Percentiles rank a stretch among this genome's conserved stretches.
phyloP scores from a whole-genome alignment of 2,797 vertebrate species.

The Macroramphosus scolopax region DNA sequence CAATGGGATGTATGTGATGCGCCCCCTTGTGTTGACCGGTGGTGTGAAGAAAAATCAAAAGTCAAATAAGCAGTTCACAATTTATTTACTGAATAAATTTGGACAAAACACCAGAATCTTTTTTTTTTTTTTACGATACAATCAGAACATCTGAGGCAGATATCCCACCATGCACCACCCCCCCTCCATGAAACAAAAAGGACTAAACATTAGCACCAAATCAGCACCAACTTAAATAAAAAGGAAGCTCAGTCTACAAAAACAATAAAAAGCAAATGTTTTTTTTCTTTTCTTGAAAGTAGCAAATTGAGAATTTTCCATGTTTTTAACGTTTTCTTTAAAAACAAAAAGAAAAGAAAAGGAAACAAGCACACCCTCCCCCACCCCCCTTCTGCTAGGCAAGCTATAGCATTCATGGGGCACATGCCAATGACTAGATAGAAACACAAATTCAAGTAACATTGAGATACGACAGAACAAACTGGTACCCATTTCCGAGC shows the following conservation, averaged over 20 bases:
- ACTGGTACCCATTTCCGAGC: constrained; percentile 94
- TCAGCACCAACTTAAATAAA: constrained; percentile 86
- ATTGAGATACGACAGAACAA: constrained; percentile 94
- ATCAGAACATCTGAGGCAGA: constrained; percentile 99
- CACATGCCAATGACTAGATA: constrained; percentile 96
- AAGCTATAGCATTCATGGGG: constrained; percentile 93
- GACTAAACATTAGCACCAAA: constrained; percentile 91
- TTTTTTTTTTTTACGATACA: constrained; percentile 87
- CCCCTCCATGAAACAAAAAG: constrained; percentile 78
- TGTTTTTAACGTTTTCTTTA: constrained; percentile 68
- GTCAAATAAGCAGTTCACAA: constrained; percentile 89
- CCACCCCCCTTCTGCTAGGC: constrained; percentile 79
- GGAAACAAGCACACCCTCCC: constrained; percentile 47
- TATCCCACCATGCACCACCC: constrained; percentile 95
- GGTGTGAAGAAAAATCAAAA: neutral
- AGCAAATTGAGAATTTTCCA: constrained; percentile 75
- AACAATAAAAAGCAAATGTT: constrained; percentile 75
- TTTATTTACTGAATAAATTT: constrained; percentile 99
- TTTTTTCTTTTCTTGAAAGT: constrained; percentile 70
- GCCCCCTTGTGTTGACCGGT: neutral
- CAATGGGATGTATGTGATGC: no score
- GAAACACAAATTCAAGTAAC: constrained; percentile 99
- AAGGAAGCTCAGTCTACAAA: constrained; percentile 84
- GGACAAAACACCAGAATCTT: constrained; percentile 99
- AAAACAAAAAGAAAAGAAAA: constrained; percentile 1